Conservation (phyloP, 2,888 invertebrate species). For the Campopleginae sp. region DNA sequence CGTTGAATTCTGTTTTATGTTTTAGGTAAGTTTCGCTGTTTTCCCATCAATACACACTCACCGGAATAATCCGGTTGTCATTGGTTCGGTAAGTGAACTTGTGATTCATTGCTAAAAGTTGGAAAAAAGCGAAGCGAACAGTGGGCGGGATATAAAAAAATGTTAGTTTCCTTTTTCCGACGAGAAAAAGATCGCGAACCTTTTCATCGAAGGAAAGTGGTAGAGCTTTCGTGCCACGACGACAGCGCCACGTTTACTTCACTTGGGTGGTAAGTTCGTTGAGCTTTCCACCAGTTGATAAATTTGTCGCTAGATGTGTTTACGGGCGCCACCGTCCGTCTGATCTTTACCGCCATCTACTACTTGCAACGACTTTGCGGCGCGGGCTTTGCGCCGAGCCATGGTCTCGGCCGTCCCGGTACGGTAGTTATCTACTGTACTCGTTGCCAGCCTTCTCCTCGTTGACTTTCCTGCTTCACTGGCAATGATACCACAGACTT, state of each 20-base stretch:
- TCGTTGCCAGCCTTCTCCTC: conserved; percentile 54
- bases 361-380: conserved; percentile 69
- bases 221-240: conserved; percentile 13
- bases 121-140: not conserved
- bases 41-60: not conserved
- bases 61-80: not conserved
- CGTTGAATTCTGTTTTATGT: conserved; percentile 29
- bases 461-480: conserved; percentile 41
- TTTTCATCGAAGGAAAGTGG: conserved; percentile 9
- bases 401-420: conserved; percentile 75
- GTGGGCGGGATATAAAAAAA: not conserved
- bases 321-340: conserved; percentile 64
- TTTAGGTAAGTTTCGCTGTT: conserved; percentile 58
- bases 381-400: conserved; percentile 43
- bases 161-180: not conserved
- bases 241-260: conserved; percentile 6
- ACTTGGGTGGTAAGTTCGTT: conserved; percentile 35
- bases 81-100: conserved; percentile 38
- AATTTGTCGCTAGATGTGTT: conserved; percentile 4
- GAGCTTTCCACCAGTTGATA: conserved; percentile 63
- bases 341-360: conserved; percentile 81
- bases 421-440: conserved; percentile 79
- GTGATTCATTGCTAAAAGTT: not conserved
- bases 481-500: conserved; percentile 46
- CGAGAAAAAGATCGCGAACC: conserved; percentile 9